Conservation (phyloP, 1,140 invertebrate genomes). For the Drosophila pandora region DNA sequence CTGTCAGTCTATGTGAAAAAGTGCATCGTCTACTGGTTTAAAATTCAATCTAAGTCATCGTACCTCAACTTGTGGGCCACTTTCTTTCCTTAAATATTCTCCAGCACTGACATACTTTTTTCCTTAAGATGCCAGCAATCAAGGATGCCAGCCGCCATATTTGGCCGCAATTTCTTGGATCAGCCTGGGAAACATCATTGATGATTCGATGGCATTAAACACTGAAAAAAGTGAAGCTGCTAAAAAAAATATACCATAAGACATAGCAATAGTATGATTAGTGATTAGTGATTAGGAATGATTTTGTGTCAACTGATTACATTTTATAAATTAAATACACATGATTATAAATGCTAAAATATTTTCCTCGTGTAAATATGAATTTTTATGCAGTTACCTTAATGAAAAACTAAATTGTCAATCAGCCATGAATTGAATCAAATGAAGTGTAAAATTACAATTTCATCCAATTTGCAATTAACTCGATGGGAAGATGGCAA, state of each 20-base stretch:
- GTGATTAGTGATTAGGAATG: too few relatives aligned
- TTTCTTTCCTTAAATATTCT: slow-evolving; percentile 2
- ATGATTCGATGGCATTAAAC: neutral
- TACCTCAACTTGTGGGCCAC: slow-evolving; percentile 6
- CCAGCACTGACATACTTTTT: slow-evolving; percentile 38
- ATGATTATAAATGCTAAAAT: neutral
- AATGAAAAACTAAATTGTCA: slow-evolving; percentile 84
- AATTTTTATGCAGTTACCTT: slow-evolving; percentile 53
- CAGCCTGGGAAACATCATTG: slow-evolving; percentile 13
- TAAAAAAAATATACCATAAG: neutral
- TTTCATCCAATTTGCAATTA: slow-evolving; percentile 84
- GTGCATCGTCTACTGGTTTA: neutral
- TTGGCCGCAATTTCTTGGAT: slow-evolving; percentile 32
- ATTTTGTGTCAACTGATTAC: neutral
- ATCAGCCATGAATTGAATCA: slow-evolving; percentile 83
- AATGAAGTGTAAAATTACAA: slow-evolving; percentile 84
- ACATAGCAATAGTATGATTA: too few relatives aligned
- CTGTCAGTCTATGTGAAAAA: neutral
- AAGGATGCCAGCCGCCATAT: slow-evolving; percentile 36
- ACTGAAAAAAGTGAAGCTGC: neutral
- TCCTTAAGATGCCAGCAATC: slow-evolving; percentile 31
- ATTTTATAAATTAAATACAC: neutral
- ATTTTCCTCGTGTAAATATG: slow-evolving; percentile 6
- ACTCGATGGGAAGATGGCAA: slow-evolving; percentile 77
- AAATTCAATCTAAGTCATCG: neutral